These are phyloP conservation scores for Forbesichthys papilliferus DNA, from an alignment of 2,113 vertebrate species.

Conservation along the genomic window DNA sequence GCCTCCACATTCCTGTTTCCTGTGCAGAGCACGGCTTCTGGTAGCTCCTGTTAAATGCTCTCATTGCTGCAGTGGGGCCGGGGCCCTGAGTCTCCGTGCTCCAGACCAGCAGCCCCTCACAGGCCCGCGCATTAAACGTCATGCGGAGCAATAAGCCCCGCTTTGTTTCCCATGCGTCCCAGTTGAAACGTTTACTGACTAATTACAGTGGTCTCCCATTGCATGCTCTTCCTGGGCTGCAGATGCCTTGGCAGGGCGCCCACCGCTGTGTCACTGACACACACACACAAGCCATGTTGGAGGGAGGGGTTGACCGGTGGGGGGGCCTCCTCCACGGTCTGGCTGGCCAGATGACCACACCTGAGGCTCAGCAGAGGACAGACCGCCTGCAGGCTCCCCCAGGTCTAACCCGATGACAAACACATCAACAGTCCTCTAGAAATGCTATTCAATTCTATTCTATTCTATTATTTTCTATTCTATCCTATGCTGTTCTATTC, in stretches of 20 bases:
- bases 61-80: slow-evolving; percentile 65
- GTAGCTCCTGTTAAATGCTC: slow-evolving; percentile 69
- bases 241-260: slow-evolving; percentile 74
- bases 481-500: too few relatives aligned
- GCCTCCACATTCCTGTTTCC: slow-evolving; percentile 34
- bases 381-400: too few relatives aligned
- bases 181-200: slow-evolving; percentile 80
- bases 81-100: slow-evolving; percentile 69
- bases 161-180: slow-evolving; percentile 78
- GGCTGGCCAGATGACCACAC: too few relatives aligned
- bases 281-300: slow-evolving; percentile 15
- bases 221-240: slow-evolving; percentile 76
- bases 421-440: too few relatives aligned
- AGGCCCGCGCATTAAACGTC: slow-evolving; percentile 71
- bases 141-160: slow-evolving; percentile 65
- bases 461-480: too few relatives aligned
- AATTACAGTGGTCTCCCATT: slow-evolving; percentile 73
- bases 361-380: too few relatives aligned
- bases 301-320: not conserved
- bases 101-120: slow-evolving; percentile 69
- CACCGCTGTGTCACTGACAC: slow-evolving; percentile 64
- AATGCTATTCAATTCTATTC: too few relatives aligned
- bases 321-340: not conserved
- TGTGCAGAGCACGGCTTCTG: slow-evolving; percentile 44
- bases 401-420: too few relatives aligned